These are phyloP conservation scores for Deroplatys truncata DNA, from an alignment of 2,888 invertebrate genomes.

Conservation along the genomic window DNA sequence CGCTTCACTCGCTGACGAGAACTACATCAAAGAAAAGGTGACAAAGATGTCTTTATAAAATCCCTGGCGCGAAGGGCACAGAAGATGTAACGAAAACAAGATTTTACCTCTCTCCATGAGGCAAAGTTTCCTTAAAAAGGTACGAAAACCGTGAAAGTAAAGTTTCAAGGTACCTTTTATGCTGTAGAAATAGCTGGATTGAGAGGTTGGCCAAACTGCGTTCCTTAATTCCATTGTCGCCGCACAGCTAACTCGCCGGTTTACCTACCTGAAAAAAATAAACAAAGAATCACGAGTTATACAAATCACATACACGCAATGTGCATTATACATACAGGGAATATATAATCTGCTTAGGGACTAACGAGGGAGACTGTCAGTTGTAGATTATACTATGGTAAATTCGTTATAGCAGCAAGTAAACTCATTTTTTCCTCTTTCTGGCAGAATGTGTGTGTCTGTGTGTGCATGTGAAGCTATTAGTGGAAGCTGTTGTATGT, in stretches of 20 bases:
- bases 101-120: background rate
- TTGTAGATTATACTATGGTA: background rate
- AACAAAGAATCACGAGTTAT: background rate
- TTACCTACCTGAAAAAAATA: constrained; percentile 1
- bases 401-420: background rate
- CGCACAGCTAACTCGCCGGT: background rate
- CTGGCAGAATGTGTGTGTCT: background rate
- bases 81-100: background rate
- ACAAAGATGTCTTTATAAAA: background rate
- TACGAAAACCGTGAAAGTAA: background rate
- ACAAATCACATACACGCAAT: background rate
- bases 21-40: background rate
- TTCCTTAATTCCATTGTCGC: background rate
- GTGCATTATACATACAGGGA: background rate
- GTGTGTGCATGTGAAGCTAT: background rate
- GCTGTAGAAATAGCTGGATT: background rate
- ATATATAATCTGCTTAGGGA: background rate
- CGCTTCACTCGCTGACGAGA: background rate
- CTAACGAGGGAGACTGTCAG: background rate
- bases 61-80: no score
- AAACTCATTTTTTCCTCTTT: background rate
- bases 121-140: background rate
- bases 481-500: background rate
- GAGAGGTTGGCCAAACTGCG: background rate
- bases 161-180: background rate